Percentiles rank a stretch among this genome's conserved stretches.
phyloP scores from a whole-genome alignment of 2,113 vertebrate genomes.

The Nyctibius bracteatus region DNA sequence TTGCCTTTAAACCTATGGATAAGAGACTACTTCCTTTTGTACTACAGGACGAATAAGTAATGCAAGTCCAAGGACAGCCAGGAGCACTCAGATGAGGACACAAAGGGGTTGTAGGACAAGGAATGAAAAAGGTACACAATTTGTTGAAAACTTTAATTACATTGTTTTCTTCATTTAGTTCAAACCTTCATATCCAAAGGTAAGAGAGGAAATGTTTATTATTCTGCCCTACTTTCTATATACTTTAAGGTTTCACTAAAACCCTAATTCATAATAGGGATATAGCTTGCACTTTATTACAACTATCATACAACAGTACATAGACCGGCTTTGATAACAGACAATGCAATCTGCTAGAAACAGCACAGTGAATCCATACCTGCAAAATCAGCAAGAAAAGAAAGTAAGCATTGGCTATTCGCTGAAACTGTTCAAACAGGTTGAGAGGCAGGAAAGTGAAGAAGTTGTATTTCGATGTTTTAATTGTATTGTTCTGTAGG shows the following conservation, averaged over 20 bases:
- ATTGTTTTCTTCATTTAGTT: not conserved
- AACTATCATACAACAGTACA: not conserved
- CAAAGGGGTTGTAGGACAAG: not conserved
- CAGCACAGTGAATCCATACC: constrained; percentile 67
- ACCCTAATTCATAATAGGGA: not conserved
- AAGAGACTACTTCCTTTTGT: not conserved
- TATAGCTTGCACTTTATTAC: not conserved
- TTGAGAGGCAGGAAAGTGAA: constrained; percentile 93
- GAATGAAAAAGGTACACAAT: not conserved
- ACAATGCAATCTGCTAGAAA: not conserved
- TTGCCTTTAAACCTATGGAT: not conserved
- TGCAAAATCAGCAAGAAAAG: constrained; percentile 87
- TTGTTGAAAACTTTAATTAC: not conserved
- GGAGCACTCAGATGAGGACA: not conserved
- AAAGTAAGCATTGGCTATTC: constrained; percentile 95
- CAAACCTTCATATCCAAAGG: not conserved
- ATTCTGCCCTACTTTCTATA: not conserved
- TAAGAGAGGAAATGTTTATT: not conserved
- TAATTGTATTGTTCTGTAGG: constrained; percentile 88
- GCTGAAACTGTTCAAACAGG: constrained; percentile 93
- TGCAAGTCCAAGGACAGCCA: not conserved
- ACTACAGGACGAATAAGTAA: not conserved
- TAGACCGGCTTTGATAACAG: not conserved
- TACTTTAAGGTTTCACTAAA: not conserved
- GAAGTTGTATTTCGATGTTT: constrained; percentile 90